Conservation (phyloP, 1,140 invertebrate genomes). For the Micrasema minimum region DNA sequence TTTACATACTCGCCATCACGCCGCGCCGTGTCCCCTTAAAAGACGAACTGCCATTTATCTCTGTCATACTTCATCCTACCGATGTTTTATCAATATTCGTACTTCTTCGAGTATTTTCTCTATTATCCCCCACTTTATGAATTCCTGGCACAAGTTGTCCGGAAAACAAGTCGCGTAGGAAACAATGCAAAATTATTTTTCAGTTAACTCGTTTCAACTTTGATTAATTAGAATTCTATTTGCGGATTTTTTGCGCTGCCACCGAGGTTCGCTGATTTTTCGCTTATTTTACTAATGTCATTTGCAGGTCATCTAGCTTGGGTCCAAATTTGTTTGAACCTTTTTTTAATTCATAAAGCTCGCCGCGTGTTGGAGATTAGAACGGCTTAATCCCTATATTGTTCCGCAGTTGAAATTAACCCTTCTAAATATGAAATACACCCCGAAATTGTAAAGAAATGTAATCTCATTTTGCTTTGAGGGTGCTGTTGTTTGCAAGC, state of each 20-base stretch:
- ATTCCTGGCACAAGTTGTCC: too few relatives aligned
- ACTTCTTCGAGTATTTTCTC: too few relatives aligned
- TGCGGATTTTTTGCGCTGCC: background rate
- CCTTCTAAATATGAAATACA: slow-evolving; percentile 28
- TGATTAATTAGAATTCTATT: too few relatives aligned
- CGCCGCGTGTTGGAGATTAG: slow-evolving; percentile 46
- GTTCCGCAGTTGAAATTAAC: slow-evolving; percentile 43
- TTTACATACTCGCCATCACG: background rate
- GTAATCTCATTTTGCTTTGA: slow-evolving; percentile 34
- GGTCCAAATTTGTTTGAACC: slow-evolving; percentile 30
- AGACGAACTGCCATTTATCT: too few relatives aligned
- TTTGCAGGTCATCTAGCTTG: slow-evolving; percentile 31
- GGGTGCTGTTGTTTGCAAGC: slow-evolving; percentile 30
- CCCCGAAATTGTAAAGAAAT: slow-evolving; percentile 35
- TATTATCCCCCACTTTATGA: too few relatives aligned
- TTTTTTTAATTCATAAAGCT: slow-evolving; percentile 39
- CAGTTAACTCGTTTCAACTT: too few relatives aligned
- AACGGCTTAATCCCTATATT: slow-evolving; percentile 48
- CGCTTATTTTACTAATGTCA: slow-evolving; percentile 30
- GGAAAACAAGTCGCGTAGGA: too few relatives aligned
- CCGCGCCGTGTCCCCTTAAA: too few relatives aligned
- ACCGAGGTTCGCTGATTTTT: background rate
- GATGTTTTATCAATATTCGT: too few relatives aligned
- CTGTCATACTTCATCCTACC: too few relatives aligned
- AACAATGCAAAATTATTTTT: too few relatives aligned